Evolutionary conservation across 37 sponge, comb jelly and placozoan genomes (phyloP).

Genomic region (Bolinopsis microptera): DNA sequence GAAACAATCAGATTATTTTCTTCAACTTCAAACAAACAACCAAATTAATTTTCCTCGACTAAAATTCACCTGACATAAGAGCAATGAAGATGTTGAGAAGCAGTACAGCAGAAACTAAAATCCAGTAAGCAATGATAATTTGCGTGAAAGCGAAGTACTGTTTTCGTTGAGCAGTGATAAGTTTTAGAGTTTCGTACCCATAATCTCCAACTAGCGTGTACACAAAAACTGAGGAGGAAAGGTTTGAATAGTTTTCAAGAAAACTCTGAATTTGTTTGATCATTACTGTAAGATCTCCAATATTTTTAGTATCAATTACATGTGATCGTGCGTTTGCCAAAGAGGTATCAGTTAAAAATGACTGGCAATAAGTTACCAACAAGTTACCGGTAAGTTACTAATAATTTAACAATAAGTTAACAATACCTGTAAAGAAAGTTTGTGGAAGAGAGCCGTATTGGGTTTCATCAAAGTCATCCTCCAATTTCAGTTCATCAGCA

Average conservation of each 20-base stretch:
- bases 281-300: no score
- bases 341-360: no score
- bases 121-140: conserved; percentile 55
- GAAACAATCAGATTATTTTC: no score
- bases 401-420: no score
- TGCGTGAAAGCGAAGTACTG: conserved; percentile 39
- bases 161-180: neutral
- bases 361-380: no score
- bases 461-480: conserved; percentile 13
- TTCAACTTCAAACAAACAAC: no score
- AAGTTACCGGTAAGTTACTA: no score
- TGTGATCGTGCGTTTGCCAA: no score
- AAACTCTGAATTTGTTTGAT: no score
- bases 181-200: conserved; percentile 22
- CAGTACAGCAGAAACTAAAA: conserved; percentile 25
- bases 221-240: conserved; percentile 5
- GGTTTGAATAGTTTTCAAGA: no score
- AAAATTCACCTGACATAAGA: conserved; percentile 51
- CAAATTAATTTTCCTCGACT: no score
- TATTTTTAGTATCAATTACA: no score
- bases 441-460: conserved; percentile 8
- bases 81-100: conserved; percentile 63
- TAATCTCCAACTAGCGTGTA: conserved; percentile 63
- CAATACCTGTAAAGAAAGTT: conserved; percentile 36
- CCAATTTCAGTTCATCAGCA: neutral